Evolutionary conservation across 2,797 vertebrate species (phyloP).

Genomic region (Brachyrhaphis roseni): DNA sequence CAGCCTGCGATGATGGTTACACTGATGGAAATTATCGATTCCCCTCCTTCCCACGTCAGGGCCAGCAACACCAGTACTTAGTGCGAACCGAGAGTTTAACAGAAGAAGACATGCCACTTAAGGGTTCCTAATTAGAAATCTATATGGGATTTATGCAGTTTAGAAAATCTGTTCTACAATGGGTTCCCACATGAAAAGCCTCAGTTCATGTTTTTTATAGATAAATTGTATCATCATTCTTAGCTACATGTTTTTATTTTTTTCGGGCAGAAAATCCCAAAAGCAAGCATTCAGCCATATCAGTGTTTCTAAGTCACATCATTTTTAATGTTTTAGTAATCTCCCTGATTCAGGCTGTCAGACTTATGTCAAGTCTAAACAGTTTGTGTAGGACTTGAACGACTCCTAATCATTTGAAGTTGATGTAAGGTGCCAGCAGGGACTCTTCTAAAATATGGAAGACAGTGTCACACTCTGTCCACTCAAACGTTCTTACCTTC

Average conservation of each 20-base stretch:
- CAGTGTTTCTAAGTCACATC: background rate
- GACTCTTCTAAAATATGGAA: background rate
- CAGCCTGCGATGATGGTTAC: conserved; percentile 26
- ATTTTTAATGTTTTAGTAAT: background rate
- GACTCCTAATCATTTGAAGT: background rate
- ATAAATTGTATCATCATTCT: background rate
- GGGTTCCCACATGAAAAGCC: background rate
- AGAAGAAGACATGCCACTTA: conserved; percentile 2
- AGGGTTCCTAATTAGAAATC: conserved; percentile 16
- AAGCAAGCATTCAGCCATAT: background rate
- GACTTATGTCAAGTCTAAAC: background rate
- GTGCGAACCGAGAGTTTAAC: conserved; percentile 14
- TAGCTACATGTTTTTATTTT: background rate
- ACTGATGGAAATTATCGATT: conserved; percentile 49
- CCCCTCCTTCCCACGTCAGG: conserved; percentile 18
- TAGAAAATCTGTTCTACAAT: background rate
- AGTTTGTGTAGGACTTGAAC: background rate
- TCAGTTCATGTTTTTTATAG: background rate
- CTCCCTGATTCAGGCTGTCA: background rate
- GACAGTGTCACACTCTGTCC: background rate
- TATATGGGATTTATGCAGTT: conserved; percentile 2
- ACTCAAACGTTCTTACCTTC: background rate
- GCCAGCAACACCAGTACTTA: conserved; percentile 23
- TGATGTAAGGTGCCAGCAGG: background rate
- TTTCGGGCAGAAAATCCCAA: background rate